Conservation (phyloP, 2,888 invertebrate genomes). For the Brachyptera putata region DNA sequence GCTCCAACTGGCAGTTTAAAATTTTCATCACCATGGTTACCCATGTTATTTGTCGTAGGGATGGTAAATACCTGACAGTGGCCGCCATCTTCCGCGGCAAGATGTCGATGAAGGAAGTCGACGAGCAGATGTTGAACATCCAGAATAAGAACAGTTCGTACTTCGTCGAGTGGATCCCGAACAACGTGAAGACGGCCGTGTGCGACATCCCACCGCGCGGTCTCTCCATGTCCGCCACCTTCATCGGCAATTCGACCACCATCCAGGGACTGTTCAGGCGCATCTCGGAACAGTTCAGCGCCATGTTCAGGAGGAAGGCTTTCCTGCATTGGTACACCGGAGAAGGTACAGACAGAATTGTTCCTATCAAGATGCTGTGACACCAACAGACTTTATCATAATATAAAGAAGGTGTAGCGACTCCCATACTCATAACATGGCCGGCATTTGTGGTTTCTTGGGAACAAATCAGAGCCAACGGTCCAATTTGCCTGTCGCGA, state of each 20-base stretch:
- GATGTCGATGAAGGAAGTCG: slow-evolving; percentile 42
- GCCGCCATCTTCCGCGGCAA: slow-evolving; percentile 52
- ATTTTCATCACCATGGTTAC: too few relatives aligned
- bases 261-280: slow-evolving; percentile 54
- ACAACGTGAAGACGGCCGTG: slow-evolving; percentile 53
- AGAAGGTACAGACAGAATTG: slow-evolving; percentile 67
- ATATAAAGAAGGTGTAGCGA: too few relatives aligned
- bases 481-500: too few relatives aligned
- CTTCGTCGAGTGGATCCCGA: slow-evolving; percentile 43
- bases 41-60: too few relatives aligned
- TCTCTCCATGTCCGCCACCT: slow-evolving; percentile 56
- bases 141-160: slow-evolving; percentile 44
- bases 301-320: slow-evolving; percentile 52
- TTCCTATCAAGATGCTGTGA: too few relatives aligned
- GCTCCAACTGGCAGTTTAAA: too few relatives aligned
- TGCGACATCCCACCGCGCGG: slow-evolving; percentile 59
- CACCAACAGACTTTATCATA: too few relatives aligned
- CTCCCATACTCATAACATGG: too few relatives aligned
- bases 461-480: too few relatives aligned
- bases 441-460: too few relatives aligned
- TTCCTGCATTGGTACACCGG: slow-evolving; percentile 85
- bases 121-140: slow-evolving; percentile 55
- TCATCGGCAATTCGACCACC: slow-evolving; percentile 53
- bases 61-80: slow-evolving; percentile 43
- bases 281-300: slow-evolving; percentile 52